Base-by-base conservation (phyloP, 2,888 invertebrate genomes). In the Lasioglossum zephyrum region DNA sequence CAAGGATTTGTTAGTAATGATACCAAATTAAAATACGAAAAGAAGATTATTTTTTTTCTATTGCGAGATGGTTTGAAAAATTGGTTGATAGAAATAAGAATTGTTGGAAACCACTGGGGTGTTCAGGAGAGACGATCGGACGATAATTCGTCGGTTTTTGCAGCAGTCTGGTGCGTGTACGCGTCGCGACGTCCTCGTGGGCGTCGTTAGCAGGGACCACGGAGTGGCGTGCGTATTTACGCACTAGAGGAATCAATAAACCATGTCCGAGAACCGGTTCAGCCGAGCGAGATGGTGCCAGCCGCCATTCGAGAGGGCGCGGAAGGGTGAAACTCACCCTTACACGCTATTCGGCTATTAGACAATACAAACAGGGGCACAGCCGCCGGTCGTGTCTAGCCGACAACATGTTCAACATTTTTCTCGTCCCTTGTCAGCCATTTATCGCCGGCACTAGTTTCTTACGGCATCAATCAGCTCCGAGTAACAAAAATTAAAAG, bases 171-270 rank as follows among this genome's bases (percentile, higher is more conserved):
- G 44, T 73, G 79, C 82, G 74, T 78, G 69, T 60, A 66, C 73
- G 72, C 83, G 75, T 77, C 77, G 87, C 89, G 70, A 80, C 82
- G 80, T 84, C 85, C 88, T 85, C 87, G 74, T 81, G 82, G 86
- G 88, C 89, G 90, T 92, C 91, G 90, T 85, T 85, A 85, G 82
- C 86, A 82, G 82, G 84, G 85, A 82, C 73, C 86, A 86, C 87
- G 90, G 84, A 87, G 87, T 86, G 80, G 87, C 88, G 86, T 82
- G 86, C 87, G 92, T 91, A 91, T 92, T 92, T 92, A 91, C 92
- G 90, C 91, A 89, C 85, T 83, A 79, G 86, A 88, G 89, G 92
- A 92, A 92, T 92, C 92, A 92, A 92, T 92, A 92, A 92, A 92
- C 91, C 89, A 88, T 88, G 92, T 88, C 86, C 88, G 92, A 91